phyloP scores from a whole-genome alignment of 2,113 vertebrate genomes.

The Rana temporaria region DNA sequence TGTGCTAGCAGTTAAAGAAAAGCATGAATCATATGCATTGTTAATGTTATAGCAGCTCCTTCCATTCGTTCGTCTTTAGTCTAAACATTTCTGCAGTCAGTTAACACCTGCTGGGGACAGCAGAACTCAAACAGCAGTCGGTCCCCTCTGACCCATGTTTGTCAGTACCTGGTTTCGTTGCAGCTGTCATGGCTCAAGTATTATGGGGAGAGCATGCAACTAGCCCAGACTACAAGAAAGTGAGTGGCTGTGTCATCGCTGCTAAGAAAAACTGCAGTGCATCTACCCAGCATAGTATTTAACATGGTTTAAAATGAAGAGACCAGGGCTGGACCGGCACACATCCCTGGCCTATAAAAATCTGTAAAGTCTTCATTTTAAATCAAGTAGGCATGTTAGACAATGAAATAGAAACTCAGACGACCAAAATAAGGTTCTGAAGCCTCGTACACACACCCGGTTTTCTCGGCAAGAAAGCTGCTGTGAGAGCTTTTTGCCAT shows the following conservation, averaged over 20 bases:
- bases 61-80: not conserved
- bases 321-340: no score
- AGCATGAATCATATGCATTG: not conserved
- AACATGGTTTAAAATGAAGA: no score
- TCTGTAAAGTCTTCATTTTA: no score
- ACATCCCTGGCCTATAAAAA: no score
- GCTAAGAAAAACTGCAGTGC: no score
- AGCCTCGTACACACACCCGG: no score
- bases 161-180: conserved; percentile 37
- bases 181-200: conserved; percentile 10
- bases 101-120: conserved; percentile 18
- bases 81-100: conserved; percentile 11
- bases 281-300: no score
- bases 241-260: not conserved
- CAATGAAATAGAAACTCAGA: no score
- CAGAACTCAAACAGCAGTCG: conserved; percentile 12
- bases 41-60: not conserved
- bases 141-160: conserved; percentile 32
- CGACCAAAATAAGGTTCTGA: no score
- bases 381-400: no score
- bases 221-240: not conserved
- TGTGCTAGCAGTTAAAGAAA: not conserved
- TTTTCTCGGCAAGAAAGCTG: no score
- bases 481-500: no score
- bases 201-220: not conserved